Evolutionary conservation across 2,888 invertebrate genomes (phyloP).

Genomic region (Pharmacophagus antenor): DNA sequence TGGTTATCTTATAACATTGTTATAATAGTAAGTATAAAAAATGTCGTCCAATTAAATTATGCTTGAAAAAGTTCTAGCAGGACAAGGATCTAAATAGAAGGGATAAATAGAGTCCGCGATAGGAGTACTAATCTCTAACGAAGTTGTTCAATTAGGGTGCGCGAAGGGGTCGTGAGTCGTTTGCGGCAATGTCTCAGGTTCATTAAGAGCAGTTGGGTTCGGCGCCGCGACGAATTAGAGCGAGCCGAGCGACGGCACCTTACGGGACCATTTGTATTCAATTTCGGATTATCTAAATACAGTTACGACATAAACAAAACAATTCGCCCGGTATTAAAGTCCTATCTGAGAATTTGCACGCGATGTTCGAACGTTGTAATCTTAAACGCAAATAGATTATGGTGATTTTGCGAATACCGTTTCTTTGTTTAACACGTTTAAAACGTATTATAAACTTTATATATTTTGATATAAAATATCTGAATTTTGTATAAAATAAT

Average conservation of each 20-base stretch:
- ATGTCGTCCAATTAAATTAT: too few species aligned
- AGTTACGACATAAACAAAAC: conserved; percentile 27
- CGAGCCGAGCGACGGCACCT: conserved; percentile 11
- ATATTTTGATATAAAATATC: too few species aligned
- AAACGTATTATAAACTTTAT: not conserved
- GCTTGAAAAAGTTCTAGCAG: too few species aligned
- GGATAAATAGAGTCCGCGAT: conserved; percentile 4
- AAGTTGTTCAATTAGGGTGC: conserved; percentile 27
- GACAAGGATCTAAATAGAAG: not conserved
- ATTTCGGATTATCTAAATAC: conserved; percentile 28
- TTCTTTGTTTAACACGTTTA: not conserved
- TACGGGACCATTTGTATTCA: conserved; percentile 27
- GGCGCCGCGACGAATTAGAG: conserved; percentile 23
- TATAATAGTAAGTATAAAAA: too few species aligned
- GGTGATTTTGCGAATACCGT: not conserved
- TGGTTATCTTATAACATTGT: too few species aligned
- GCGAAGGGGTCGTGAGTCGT: conserved; percentile 21
- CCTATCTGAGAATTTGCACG: conserved; percentile 18
- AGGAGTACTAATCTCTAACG: conserved; percentile 23
- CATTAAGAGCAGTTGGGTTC: conserved; percentile 22
- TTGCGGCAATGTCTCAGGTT: conserved; percentile 28
- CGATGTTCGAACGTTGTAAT: conserved; percentile 4
- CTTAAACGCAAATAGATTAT: conserved; percentile 6
- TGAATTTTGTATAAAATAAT: too few species aligned
- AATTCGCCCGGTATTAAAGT: conserved; percentile 12